Percentiles rank a stretch among this genome's conserved stretches.
These are phyloP conservation scores for Odontamblyopus rebecca DNA, from an alignment of 2,797 vertebrate species.

Conservation along the genomic window DNA sequence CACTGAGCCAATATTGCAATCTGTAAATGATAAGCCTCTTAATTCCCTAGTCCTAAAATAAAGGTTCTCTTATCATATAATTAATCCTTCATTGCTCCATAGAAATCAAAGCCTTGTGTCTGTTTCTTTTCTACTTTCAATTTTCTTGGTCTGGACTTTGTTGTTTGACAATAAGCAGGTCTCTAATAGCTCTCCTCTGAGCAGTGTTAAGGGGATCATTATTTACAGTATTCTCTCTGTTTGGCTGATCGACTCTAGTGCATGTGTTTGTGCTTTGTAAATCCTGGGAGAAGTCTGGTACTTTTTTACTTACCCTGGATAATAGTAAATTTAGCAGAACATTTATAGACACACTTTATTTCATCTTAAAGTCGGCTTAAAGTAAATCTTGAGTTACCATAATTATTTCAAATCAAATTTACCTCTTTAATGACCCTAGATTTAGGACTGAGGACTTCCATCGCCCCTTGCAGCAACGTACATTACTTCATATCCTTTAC, in stretches of 20 bases:
- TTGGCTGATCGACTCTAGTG: constrained; percentile 44
- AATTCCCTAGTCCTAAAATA: not conserved
- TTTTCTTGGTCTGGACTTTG: not conserved
- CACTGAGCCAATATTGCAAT: too few species aligned
- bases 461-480: too few species aligned
- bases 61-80: not conserved
- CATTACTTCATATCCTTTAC: too few species aligned
- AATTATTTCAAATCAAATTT: too few species aligned
- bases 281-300: constrained; percentile 38
- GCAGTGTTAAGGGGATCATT: not conserved
- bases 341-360: constrained; percentile 10
- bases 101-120: not conserved
- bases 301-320: constrained; percentile 18
- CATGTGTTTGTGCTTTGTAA: constrained; percentile 56
- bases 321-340: not conserved
- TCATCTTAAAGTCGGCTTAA: too few species aligned
- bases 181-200: constrained; percentile 13
- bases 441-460: too few species aligned
- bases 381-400: too few species aligned
- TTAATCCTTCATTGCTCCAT: not conserved
- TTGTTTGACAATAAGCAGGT: constrained; percentile 1
- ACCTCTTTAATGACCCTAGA: too few species aligned
- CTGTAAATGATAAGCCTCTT: too few species aligned
- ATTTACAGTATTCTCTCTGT: constrained; percentile 19
- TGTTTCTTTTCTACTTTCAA: not conserved